Base-by-base conservation (phyloP, 2,888 invertebrate species). In the Sinhomidia bicolor region DNA sequence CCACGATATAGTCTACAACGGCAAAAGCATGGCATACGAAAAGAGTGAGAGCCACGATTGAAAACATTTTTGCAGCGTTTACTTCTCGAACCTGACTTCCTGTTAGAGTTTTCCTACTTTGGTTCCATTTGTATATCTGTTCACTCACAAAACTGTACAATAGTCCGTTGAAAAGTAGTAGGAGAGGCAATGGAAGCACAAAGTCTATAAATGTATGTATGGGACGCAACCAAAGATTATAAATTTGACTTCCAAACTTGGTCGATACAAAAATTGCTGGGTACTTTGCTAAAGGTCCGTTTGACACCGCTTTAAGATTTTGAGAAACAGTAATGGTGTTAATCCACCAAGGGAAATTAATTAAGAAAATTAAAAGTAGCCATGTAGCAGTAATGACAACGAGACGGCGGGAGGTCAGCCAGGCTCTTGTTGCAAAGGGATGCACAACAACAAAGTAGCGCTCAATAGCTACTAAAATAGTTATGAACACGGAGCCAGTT, bases 61-160 rank as follows among this genome's bases (percentile, higher is more conserved):
- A 80, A 51, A 86, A 80, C 86, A 86, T 80, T 80, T 86, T 86
- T 10, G 80, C 80, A n/a, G 86, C 68, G 10, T 86, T 71, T 7
- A 86, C 36, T 20, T 86, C 86, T 17, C 54, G 54, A 29, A 23
- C 29, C 17, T 71, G 57, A 17, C 29, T 41, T 26, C 68, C 41
- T 4, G 51, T 32, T 5, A 76, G 32, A 9, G 7, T 12, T 6
- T 79, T 17, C 32, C 71, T 7, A 1, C 44, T 9, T 29, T 80
- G 54, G 6, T 68, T 80, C 79, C 80, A 80, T 1, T 57, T 71
- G 12, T 80, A 26, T 17, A 86, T 86, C 86, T 86, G 32, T 4
- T 36, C 4, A 14, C 80, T 80, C 57, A 86, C 86, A 5, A 14
- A 71, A 79, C 86, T 36, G 10, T 54, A 86, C 14, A 86, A 14